Evolutionary conservation across 2,888 invertebrate genomes (phyloP).

Genomic region (Clepsis dumicolana): DNA sequence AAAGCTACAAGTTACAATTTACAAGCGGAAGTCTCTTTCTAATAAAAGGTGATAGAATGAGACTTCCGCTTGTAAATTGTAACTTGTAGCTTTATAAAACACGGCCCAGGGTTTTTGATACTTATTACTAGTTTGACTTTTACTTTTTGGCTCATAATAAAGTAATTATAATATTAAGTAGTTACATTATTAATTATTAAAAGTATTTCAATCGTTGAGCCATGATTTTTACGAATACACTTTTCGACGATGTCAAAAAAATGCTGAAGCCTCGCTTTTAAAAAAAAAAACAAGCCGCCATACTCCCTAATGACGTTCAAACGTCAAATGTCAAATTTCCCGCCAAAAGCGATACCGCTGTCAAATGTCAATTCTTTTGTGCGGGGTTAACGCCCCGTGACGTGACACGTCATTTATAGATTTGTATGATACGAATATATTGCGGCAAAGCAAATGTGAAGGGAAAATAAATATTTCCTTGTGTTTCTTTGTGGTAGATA

Average conservation of each 20-base stretch:
- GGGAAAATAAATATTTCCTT: neutral
- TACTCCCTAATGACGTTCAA: constrained; percentile 57
- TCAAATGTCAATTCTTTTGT: constrained; percentile 24
- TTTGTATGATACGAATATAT: constrained; percentile 3
- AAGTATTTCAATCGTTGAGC: too few species aligned
- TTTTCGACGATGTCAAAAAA: neutral
- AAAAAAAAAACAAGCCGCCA: constrained; percentile 31
- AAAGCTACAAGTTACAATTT: too few species aligned
- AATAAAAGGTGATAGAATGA: too few species aligned
- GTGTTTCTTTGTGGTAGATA: neutral
- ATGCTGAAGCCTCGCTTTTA: neutral
- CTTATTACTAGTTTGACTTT: too few species aligned
- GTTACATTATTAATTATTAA: too few species aligned
- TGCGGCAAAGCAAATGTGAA: neutral
- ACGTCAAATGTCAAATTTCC: constrained; percentile 64
- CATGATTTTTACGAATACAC: too few species aligned
- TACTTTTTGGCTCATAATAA: too few species aligned
- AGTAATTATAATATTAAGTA: too few species aligned
- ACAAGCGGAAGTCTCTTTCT: too few species aligned
- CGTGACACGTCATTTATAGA: neutral
- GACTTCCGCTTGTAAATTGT: too few species aligned
- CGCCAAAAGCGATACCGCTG: constrained; percentile 53
- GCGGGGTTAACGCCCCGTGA: constrained; percentile 9
- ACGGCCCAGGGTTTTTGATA: too few species aligned
- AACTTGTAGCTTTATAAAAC: too few species aligned